These are phyloP conservation scores for Cyclophora albipunctata DNA, from an alignment of 2,888 invertebrate species.

Conservation along the genomic window DNA sequence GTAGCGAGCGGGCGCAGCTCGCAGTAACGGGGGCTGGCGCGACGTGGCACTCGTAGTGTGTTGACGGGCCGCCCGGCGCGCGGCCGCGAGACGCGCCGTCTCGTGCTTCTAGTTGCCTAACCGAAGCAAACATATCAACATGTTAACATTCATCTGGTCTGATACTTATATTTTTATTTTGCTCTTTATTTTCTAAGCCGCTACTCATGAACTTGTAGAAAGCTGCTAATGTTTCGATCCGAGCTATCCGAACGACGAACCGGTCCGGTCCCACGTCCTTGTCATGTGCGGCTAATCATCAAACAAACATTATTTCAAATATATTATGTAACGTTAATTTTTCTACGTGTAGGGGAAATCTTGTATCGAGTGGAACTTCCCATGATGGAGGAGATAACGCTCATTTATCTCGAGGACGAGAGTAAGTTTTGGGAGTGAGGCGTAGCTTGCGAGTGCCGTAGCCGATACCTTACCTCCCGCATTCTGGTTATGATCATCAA, in stretches of 20 bases:
- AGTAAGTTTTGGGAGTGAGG: constrained; percentile 79
- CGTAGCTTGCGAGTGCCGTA: constrained; percentile 81
- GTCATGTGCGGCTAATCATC: constrained; percentile 22
- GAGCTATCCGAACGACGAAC: constrained; percentile 17
- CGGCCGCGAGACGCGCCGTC: constrained; percentile 47
- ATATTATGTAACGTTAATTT: constrained; percentile 70
- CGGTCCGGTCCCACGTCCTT: constrained; percentile 9
- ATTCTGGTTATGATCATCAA: constrained; percentile 77
- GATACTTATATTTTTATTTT: constrained; percentile 48
- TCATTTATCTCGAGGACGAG: constrained; percentile 94
- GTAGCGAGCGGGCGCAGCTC: not conserved
- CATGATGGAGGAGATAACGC: constrained; percentile 94
- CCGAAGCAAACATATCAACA: constrained; percentile 36
- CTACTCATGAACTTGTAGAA: constrained; percentile 47
- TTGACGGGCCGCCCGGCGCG: constrained; percentile 52
- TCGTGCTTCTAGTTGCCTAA: constrained; percentile 74
- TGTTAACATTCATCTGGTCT: constrained; percentile 40
- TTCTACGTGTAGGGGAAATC: constrained; percentile 85
- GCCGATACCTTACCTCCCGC: constrained; percentile 76
- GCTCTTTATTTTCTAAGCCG: constrained; percentile 51
- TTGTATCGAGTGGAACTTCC: constrained; percentile 95
- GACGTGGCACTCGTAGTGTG: constrained; percentile 55
- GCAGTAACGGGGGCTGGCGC: constrained; percentile 17
- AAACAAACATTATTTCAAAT: constrained; percentile 40
- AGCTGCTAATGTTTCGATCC: constrained; percentile 31